Evolutionary conservation across 2,888 invertebrate genomes (phyloP), one percentile per base, ranked within the genome.

Genomic region (Cistogaster globosa): DNA sequence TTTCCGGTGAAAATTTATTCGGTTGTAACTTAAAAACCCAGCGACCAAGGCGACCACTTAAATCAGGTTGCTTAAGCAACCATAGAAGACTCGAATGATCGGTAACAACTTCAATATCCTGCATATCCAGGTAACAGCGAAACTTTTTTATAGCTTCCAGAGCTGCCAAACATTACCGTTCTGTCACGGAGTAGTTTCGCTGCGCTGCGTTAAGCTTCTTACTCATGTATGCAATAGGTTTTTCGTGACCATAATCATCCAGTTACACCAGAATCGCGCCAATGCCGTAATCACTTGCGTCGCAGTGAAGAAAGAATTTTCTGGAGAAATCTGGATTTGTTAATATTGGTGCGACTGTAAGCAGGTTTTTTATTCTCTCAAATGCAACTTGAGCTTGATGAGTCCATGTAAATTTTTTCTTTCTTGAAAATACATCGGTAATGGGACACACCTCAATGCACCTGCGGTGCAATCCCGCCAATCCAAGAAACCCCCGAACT

Each of bases 401-500:
- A 1, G 26, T 72, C 60, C 58, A 72, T 9, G 0, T 20, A 22
- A 42, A 42, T 38, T 57, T 62, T 3, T 84, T 22, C 57, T 87
- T 87, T 4, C 77, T 76, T 0, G 87, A 82, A 22, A 26, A 26
- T 4, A 26, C 26, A 26, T 26, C 26, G 26, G 26, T 4, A 26
- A 26, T 26, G 26, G 26, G 26, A 26, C 26, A 26, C 1, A 26
- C 26, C 26, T 26, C 4, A 26, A 26, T 26, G 26, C 1, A 26
- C 26, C 26, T 26, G 26, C 26, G 26, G 26, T 26, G 4, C 26
- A 1, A 26, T 26, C 26, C 26, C 26, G 26, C 84, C 87, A 0
- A 82, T 78, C 0, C 53, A 62, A 16, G 86, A 76, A 18, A 8
- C 86, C 85, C 85, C 26, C 26, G 26, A 1, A 2, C 26, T 26